Evolutionary conservation across 2,797 vertebrate genomes (phyloP).

Genomic region (Philypnodon macrostomus): DNA sequence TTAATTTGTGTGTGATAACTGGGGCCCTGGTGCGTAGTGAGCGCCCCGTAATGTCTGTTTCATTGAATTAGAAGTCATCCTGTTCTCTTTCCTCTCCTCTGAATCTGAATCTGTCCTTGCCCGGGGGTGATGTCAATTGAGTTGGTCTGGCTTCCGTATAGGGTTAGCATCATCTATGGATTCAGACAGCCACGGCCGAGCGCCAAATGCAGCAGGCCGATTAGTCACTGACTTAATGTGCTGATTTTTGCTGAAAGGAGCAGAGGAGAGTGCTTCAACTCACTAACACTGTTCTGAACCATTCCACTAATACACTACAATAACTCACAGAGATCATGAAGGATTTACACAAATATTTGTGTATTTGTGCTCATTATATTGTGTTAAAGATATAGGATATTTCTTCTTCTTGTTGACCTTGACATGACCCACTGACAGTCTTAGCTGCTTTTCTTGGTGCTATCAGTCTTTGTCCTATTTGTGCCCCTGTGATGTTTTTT

Average conservation of each 20-base stretch:
- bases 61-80: slow-evolving; percentile 85
- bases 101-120: slow-evolving; percentile 68
- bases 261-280: slow-evolving; percentile 36
- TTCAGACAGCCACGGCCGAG: slow-evolving; percentile 39
- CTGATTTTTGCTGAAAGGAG: slow-evolving; percentile 59
- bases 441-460: too few species aligned
- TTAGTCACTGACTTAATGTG: slow-evolving; percentile 66
- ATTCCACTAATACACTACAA: too few species aligned
- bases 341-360: too few species aligned
- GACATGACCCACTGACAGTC: too few species aligned
- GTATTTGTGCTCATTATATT: too few species aligned
- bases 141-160: slow-evolving; percentile 66
- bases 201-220: slow-evolving; percentile 55
- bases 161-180: slow-evolving; percentile 60
- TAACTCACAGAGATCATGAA: too few species aligned
- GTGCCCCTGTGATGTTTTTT: too few species aligned
- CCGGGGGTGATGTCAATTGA: slow-evolving; percentile 83
- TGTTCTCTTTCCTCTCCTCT: slow-evolving; percentile 58
- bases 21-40: slow-evolving; percentile 77
- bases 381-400: too few species aligned
- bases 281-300: slow-evolving; percentile 41
- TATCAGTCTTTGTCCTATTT: too few species aligned
- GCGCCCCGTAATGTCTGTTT: slow-evolving; percentile 78
- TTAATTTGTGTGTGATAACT: slow-evolving; percentile 89
- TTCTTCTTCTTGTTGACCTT: too few species aligned